phyloP scores from a whole-genome alignment of 2,797 vertebrate genomes.

The Poliocrania exsul region DNA sequence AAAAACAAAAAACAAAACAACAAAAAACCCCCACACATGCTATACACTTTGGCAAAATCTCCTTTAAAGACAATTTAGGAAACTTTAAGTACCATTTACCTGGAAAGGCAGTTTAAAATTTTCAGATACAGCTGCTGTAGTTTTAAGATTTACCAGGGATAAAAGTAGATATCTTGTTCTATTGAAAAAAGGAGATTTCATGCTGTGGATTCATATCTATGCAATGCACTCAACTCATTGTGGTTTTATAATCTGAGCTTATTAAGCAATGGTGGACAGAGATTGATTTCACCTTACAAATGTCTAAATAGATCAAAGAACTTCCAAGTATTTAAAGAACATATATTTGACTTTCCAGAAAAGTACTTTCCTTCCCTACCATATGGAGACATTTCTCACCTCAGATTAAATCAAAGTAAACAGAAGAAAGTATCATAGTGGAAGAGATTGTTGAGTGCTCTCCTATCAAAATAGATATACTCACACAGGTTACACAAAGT shows the following conservation, averaged over 20 bases:
- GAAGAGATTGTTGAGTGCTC: neutral
- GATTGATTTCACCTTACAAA: neutral
- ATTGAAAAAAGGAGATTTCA: neutral
- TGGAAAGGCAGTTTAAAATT: neutral
- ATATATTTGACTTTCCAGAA: neutral
- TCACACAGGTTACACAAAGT: neutral
- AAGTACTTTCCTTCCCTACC: neutral
- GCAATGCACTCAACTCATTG: neutral
- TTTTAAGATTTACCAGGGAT: neutral
- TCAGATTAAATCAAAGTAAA: neutral
- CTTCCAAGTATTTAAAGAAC: neutral
- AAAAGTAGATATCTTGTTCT: neutral
- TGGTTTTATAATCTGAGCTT: neutral
- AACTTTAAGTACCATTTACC: neutral
- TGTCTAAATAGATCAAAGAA: neutral
- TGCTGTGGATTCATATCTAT: neutral
- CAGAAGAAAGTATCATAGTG: neutral
- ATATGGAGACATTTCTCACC: neutral
- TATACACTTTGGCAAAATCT: neutral
- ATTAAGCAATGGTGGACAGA: neutral
- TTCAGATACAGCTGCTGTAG: neutral
- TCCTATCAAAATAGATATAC: neutral
- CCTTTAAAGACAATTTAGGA: neutral
- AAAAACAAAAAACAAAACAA: neutral
- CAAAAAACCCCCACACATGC: neutral